Evolutionary conservation across 2,797 vertebrate species (phyloP).

Genomic region (Limnodromus scolopaceus): DNA sequence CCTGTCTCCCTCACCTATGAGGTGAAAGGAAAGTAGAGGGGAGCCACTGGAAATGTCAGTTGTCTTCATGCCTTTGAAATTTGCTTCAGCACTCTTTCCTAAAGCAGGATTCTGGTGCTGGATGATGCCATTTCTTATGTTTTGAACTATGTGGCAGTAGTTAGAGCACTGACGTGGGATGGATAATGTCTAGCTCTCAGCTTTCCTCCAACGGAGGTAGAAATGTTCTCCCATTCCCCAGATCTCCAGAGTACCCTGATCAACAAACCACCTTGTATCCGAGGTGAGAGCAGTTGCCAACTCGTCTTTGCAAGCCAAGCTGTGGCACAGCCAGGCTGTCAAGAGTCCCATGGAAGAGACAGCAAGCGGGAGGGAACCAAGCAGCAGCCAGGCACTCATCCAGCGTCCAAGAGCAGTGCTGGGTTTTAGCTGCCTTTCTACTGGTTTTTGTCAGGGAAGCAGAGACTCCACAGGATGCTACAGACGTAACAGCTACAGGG

Average conservation of each 20-base stretch:
- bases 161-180: background rate
- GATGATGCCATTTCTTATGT: background rate
- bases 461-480: background rate
- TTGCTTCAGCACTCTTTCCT: background rate
- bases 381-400: background rate
- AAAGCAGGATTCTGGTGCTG: background rate
- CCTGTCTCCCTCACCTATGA: background rate
- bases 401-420: background rate
- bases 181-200: background rate
- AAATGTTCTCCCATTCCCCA: background rate
- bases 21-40: background rate
- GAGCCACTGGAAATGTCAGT: background rate
- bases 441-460: background rate
- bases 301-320: background rate
- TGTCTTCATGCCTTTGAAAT: background rate
- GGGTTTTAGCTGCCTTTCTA: background rate
- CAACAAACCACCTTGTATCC: background rate
- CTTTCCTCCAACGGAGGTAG: background rate
- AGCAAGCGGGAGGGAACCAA: background rate
- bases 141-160: background rate
- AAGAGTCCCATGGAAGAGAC: background rate
- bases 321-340: background rate
- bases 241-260: background rate
- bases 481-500: background rate
- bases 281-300: accelerated